Evolutionary conservation across 2,888 invertebrate species (phyloP).

Genomic region (Microchrysa polita): DNA sequence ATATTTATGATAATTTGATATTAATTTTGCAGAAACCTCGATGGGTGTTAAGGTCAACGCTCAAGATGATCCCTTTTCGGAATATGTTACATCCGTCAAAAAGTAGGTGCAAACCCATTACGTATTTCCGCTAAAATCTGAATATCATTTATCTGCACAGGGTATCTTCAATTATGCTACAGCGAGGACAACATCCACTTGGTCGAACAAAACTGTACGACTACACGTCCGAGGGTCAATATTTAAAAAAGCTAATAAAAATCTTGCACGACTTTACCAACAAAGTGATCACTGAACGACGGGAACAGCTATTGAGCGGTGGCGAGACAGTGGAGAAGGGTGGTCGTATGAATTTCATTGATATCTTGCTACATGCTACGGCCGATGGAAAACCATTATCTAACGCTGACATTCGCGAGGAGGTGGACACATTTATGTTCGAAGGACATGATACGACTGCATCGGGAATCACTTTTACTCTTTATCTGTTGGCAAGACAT

Average conservation of each 20-base stretch:
- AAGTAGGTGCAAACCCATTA: constrained; percentile 14
- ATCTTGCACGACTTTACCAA: constrained; percentile 33
- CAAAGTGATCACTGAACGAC: constrained; percentile 30
- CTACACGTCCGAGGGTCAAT: neutral
- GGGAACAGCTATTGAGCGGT: constrained; percentile 3
- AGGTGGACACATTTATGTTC: constrained; percentile 43
- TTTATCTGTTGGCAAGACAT: constrained; percentile 62
- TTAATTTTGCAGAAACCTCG: constrained; percentile 27
- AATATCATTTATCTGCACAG: neutral
- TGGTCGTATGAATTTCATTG: constrained; percentile 35
- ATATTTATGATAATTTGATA: no score
- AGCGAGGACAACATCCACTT: constrained; percentile 13
- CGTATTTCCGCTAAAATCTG: no score
- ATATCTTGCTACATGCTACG: constrained; percentile 34
- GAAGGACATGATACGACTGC: constrained; percentile 63
- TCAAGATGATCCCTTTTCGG: constrained; percentile 27
- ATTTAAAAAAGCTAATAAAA: constrained; percentile 4
- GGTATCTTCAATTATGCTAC: neutral
- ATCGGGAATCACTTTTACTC: constrained; percentile 64
- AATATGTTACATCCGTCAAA: constrained; percentile 38
- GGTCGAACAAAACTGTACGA: constrained; percentile 11
- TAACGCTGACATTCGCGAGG: constrained; percentile 37
- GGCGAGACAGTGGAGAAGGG: neutral
- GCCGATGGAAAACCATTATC: constrained; percentile 36
- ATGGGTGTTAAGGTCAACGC: constrained; percentile 42